Conservation (phyloP, 2,888 invertebrate genomes). For the Baronia brevicornis region DNA sequence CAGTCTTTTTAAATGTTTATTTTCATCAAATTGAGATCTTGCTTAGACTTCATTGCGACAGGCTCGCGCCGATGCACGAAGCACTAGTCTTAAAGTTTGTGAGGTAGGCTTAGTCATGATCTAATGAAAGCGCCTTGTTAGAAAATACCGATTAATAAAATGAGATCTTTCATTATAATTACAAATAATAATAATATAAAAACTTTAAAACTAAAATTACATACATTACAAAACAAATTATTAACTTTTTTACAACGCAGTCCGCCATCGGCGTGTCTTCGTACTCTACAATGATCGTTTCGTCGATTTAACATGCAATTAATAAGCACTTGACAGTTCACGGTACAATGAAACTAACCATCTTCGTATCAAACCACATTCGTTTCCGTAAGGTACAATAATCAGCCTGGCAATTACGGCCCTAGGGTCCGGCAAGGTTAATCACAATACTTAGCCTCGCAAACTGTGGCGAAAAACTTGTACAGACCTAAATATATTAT, state of each 20-base stretch:
- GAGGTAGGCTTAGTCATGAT: slow-evolving; percentile 76
- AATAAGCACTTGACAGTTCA: slow-evolving; percentile 51
- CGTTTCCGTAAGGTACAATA: slow-evolving; percentile 20
- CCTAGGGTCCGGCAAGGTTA: slow-evolving; percentile 21
- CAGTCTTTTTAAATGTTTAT: slow-evolving; percentile 74
- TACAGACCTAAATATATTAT: slow-evolving; percentile 7
- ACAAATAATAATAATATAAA: slow-evolving; percentile 73
- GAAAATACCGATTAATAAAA: slow-evolving; percentile 76
- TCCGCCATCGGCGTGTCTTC: slow-evolving; percentile 43
- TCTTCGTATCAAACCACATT: slow-evolving; percentile 29
- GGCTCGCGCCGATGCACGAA: slow-evolving; percentile 37
- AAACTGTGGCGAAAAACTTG: slow-evolving; percentile 10
- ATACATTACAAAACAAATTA: slow-evolving; percentile 73
- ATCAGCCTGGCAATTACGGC: slow-evolving; percentile 19
- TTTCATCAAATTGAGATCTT: slow-evolving; percentile 77
- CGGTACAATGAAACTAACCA: slow-evolving; percentile 65
- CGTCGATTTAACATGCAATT: slow-evolving; percentile 44
- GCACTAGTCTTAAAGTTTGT: slow-evolving; percentile 64
- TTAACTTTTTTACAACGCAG: slow-evolving; percentile 64
- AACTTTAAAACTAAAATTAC: slow-evolving; percentile 72
- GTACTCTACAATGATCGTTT: slow-evolving; percentile 43
- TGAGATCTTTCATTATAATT: slow-evolving; percentile 76
- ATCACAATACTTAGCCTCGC: slow-evolving; percentile 16
- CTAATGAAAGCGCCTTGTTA: slow-evolving; percentile 76
- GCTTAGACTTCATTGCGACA: slow-evolving; percentile 68